Percentiles rank a stretch among this genome's conserved stretches.
Conservation (phyloP, 1,140 invertebrate species). For the Drosophila parabipectinata region DNA sequence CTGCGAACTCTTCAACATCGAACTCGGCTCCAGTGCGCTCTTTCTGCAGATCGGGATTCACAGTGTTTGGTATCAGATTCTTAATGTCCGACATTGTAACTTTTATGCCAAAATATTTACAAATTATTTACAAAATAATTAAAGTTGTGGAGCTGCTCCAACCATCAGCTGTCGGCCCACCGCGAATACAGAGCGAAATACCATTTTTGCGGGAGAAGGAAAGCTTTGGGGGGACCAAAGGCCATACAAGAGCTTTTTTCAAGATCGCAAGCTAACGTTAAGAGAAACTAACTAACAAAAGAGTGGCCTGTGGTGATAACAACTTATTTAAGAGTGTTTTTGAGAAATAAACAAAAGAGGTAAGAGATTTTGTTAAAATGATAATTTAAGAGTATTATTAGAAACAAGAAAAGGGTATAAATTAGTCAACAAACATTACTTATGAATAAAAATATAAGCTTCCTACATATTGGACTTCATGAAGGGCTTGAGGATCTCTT, state of each 20-base stretch:
- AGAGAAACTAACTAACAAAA: background rate
- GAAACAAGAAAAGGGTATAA: background rate
- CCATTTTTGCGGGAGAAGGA: constrained; percentile 2
- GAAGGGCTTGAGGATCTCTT: constrained; percentile 90
- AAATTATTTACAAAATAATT: constrained; percentile 2
- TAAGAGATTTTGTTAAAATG: background rate
- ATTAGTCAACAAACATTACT: background rate
- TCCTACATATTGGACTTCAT: constrained; percentile 85
- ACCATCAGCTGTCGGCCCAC: constrained; percentile 36
- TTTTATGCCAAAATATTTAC: background rate
- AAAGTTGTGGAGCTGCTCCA: constrained; percentile 10
- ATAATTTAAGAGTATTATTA: background rate
- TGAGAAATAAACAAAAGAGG: background rate
- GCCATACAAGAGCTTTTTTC: constrained; percentile 27
- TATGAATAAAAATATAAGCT: too few species aligned
- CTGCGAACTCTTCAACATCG: constrained; percentile 89
- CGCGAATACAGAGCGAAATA: constrained; percentile 37
- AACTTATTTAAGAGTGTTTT: background rate
- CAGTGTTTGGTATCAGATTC: constrained; percentile 60
- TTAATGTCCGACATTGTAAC: constrained; percentile 63
- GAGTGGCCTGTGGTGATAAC: background rate
- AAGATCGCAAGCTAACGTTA: background rate
- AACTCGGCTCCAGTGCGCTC: constrained; percentile 91
- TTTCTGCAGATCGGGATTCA: constrained; percentile 87
- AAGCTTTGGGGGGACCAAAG: constrained; percentile 57